A percentile compares a stretch with the other conserved stretches of the same genome.
These are phyloP conservation scores for Sciurus carolinensis DNA, from an alignment of 2,797 vertebrate species.

Conservation along the genomic window DNA sequence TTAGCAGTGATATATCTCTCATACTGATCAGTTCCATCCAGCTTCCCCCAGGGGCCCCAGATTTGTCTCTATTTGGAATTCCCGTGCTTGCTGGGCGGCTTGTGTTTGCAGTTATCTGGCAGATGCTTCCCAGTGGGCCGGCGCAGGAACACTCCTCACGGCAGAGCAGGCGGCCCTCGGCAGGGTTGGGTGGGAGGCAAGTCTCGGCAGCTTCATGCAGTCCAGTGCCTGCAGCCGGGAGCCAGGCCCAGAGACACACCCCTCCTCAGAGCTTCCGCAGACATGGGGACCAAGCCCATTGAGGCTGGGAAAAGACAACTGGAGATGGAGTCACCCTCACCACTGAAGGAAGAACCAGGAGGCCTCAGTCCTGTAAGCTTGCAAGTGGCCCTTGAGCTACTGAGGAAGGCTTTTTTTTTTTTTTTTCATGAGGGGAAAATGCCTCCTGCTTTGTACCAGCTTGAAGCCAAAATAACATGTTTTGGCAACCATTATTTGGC, in stretches of 20 bases:
- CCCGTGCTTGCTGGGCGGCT: constrained; percentile 84
- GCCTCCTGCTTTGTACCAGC: constrained; percentile 74
- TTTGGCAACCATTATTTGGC: constrained; percentile 85
- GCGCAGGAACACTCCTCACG: constrained; percentile 71
- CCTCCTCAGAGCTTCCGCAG: constrained; percentile 54
- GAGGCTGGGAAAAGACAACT: not conserved
- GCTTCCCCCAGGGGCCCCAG: constrained; percentile 89
- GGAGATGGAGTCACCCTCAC: not conserved
- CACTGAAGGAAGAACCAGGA: not conserved
- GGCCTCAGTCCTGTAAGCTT: not conserved
- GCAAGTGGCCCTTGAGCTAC: constrained; percentile 75
- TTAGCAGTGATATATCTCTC: constrained; percentile 91
- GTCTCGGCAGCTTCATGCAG: constrained; percentile 3
- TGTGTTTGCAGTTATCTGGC: constrained; percentile 84
- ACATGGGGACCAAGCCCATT: not conserved
- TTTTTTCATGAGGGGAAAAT: constrained; percentile 13
- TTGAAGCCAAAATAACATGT: constrained; percentile 85
- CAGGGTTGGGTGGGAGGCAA: not conserved
- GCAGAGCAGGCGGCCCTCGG: constrained; percentile 48
- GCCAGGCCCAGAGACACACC: constrained; percentile 67
- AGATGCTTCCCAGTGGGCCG: constrained; percentile 50
- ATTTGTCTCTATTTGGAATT: constrained; percentile 89
- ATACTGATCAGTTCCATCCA: constrained; percentile 86
- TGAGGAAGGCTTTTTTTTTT: not conserved
- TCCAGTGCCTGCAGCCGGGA: not conserved